These are phyloP conservation scores for Trinectes maculatus DNA, from an alignment of 2,113 vertebrate genomes.

Conservation along the genomic window DNA sequence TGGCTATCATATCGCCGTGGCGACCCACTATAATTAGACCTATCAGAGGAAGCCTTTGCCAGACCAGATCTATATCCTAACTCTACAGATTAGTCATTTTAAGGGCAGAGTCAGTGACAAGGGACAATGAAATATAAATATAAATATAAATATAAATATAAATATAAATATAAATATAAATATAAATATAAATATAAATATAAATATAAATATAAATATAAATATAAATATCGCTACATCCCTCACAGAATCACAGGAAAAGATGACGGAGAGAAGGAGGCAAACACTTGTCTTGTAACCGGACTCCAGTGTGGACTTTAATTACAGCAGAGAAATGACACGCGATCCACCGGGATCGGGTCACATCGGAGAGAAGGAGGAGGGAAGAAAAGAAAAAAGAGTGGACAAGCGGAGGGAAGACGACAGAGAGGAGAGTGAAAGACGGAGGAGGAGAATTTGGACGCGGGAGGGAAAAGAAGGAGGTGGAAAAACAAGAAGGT, in stretches of 20 bases:
- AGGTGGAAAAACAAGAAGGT: not conserved
- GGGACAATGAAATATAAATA: no score
- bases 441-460: not conserved
- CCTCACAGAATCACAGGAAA: not conserved
- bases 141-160: no score
- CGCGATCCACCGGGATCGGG: conserved; percentile 47
- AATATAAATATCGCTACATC: no score
- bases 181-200: no score
- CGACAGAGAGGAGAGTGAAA: no score
- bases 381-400: no score
- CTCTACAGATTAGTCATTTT: conserved; percentile 45
- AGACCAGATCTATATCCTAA: conserved; percentile 60
- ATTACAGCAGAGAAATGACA: conserved; percentile 63
- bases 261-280: not conserved
- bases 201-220: no score
- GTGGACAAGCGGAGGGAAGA: not conserved
- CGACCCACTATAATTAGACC: conserved; percentile 70
- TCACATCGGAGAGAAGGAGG: conserved; percentile 25
- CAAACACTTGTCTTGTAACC: conserved; percentile 29
- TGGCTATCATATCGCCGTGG: conserved; percentile 61
- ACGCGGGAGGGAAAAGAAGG: not conserved
- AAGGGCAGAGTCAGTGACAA: conserved; percentile 28
- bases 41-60: conserved; percentile 53
- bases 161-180: no score
- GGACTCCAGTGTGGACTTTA: conserved; percentile 51